Conservation (phyloP, 1,140 invertebrate genomes). For the Rhizoglyphus robini region DNA sequence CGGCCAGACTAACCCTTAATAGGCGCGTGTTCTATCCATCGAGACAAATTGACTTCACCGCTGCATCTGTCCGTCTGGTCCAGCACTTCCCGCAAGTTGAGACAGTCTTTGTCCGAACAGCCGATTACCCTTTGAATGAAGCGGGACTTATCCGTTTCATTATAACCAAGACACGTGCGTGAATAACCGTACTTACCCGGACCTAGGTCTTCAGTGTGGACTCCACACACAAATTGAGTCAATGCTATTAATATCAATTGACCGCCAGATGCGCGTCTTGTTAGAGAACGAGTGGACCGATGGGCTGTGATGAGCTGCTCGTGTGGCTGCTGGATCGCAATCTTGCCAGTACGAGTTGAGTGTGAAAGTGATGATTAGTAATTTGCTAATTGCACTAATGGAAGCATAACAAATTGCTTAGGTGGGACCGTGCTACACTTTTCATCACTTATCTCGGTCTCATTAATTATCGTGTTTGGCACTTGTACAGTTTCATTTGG, state of each 20-base stretch:
- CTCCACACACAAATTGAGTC: no score
- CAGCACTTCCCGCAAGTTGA: no score
- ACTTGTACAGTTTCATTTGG: neutral
- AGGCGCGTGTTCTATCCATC: neutral
- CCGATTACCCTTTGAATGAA: neutral
- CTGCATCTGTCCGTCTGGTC: conserved; percentile 1
- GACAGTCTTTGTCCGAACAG: neutral
- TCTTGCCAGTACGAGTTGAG: no score
- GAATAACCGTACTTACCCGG: neutral
- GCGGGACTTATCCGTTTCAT: neutral
- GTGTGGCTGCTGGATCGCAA: no score
- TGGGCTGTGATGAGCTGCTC: no score
- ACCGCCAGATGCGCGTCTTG: no score
- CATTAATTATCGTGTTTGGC: conserved; percentile 10
- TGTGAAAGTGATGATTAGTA: neutral
- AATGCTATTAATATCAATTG: no score
- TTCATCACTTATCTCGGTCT: neutral
- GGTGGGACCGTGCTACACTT: neutral
- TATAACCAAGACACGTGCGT: neutral
- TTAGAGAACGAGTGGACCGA: no score
- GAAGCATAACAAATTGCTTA: conserved; percentile 4
- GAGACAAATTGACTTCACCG: conserved; percentile 1
- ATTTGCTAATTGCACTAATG: neutral
- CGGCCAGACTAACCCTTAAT: neutral
- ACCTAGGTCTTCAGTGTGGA: no score